Base-by-base conservation (phyloP, 2,113 vertebrate species). In the Lates calcarifer region DNA sequence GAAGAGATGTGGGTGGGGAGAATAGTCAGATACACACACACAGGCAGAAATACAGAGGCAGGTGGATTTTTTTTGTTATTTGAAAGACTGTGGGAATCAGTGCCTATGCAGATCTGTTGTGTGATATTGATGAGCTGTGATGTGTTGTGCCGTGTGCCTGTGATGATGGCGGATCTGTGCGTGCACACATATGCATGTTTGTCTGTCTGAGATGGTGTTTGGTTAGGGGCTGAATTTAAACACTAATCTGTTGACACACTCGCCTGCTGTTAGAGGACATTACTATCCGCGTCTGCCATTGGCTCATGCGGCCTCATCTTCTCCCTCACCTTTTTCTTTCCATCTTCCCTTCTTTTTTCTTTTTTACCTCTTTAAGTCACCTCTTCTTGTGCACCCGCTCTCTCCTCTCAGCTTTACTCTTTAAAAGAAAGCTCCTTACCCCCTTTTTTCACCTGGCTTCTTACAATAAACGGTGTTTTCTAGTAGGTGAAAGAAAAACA, bases 201-300 rank as follows among this genome's bases (percentile, higher is more conserved):
- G 79, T 56, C 37, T 67, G 65, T 78, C 57, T 79, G 49, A 73
- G 74, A 49, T 60, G 8, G 41, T 85, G 74, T 87, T 91, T 85
- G 80, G 39, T 86, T 85, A 74, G 64, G 22, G 76, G 82, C 67
- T 84, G 56, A 66, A 79, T 87, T 87, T 58, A 85, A 86, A 85
- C 76, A 64, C 89, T 91, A 86, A 88, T 62, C 43, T 92, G 86
- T 92, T 95, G 92, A 89, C 90, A 91, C 77, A 84, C 60, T 84
- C 28, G 51, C 60, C 77, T 80, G 81, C 84, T 81, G 83, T 87
- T 84, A 88, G 92, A 91, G 79, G 93, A 94, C 95, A 94, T 96
- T 96, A 95, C 92, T 91, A 76, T 93, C 94, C 68, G 17, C 72
- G 56, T 85, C n/a, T 83, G 64, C 68, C 89, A 81, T 37, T 87